Base-by-base conservation (phyloP, 2,888 invertebrate genomes). In the Serrognathus titanus region DNA sequence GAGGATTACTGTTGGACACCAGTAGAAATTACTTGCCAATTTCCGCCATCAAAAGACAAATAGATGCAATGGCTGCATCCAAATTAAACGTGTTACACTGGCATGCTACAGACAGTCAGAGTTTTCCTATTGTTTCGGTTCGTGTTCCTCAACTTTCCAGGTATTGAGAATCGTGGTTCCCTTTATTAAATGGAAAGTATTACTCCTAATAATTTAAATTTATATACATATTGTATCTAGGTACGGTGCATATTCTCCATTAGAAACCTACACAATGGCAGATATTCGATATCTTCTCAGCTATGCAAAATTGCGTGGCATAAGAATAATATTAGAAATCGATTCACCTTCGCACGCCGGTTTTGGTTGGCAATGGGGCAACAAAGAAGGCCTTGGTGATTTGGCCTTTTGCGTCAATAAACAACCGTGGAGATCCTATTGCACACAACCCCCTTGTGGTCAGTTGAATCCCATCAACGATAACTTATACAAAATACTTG, bases 31-130 rank as follows among this genome's bases (percentile, higher is more conserved):
- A 86, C 72, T 80, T 97, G 20, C 86, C 92, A 0, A 75, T 93
- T 61, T 75, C 74, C 10, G 82, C 83, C 46, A 86, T 93, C 13
- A 82, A 85, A 66, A 83, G 82, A 62, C 89, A 89, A 47, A 79
- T 95, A 62, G 90, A 94, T 66, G 94, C 86, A 1, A 92, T 97
- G 90, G 88, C 90, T 1, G 83, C 90, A 12, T 88, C 88, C 48
- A 97, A 97, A 77, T 78, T 97, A 80, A 97, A 97, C 72, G 90
- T 94, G 0, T 84, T 97, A 45, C 97, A 97, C 72, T 97, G 96
- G 95, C 92, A 93, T 72, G 87, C 87, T 0, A 90, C 91, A 0
- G 97, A 97, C 76, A 86, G 92, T 1, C 95, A 96, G 65, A 94
- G 95, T 67, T 97, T 96, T 76, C 96, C 97, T 0, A 80, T 94